phyloP scores from a whole-genome alignment of 37 sponge, comb jelly and placozoan genomes.

The Eunapius fragilis region DNA sequence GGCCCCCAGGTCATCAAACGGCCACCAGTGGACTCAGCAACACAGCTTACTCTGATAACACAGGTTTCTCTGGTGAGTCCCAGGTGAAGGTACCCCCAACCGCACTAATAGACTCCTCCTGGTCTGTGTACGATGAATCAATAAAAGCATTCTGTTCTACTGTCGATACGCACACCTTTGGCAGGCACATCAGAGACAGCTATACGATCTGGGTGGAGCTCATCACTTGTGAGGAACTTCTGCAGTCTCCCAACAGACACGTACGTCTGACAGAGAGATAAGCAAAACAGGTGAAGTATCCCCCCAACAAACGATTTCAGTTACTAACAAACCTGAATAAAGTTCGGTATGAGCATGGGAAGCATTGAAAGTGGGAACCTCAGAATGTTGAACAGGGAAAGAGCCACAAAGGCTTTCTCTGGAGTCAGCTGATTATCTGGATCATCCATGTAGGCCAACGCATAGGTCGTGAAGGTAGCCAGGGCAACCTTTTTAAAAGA shows the following conservation, averaged over 20 bases:
- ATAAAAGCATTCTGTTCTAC: neutral
- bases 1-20: neutral
- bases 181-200: conserved; percentile 23
- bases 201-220: conserved; percentile 61
- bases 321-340: conserved; percentile 56
- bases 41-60: conserved; percentile 22
- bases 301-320: no score
- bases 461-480: conserved; percentile 76
- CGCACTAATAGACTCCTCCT: conserved; percentile 37
- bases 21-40: neutral
- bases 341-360: conserved; percentile 55
- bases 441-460: conserved; percentile 4
- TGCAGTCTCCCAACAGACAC: conserved; percentile 75
- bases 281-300: no score
- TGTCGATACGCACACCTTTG: neutral
- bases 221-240: conserved; percentile 65
- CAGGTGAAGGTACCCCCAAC: conserved; percentile 54
- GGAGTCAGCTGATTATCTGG: conserved; percentile 64
- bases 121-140: neutral
- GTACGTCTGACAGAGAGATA: conserved; percentile 33
- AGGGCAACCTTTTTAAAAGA: conserved; percentile 56
- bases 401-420: conserved; percentile 79
- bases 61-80: conserved; percentile 32
- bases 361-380: conserved; percentile 73
- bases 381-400: conserved; percentile 84